Base-by-base conservation (phyloP, 2,113 vertebrate species). In the Solea solea region DNA sequence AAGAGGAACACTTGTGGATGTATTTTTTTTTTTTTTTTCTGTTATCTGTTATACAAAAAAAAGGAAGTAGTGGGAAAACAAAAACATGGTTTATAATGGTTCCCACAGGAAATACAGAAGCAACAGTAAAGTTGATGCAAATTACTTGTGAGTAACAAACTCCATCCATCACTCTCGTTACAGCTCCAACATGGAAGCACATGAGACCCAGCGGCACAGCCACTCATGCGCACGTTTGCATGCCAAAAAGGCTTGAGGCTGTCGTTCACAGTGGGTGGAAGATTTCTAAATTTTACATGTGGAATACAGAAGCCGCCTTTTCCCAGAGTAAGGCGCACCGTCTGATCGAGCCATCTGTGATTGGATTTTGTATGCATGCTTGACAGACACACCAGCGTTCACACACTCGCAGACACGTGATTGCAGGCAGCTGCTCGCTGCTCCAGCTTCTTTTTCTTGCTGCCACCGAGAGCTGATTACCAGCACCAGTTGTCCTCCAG, bases 81-180 rank as follows among this genome's bases (percentile, higher is more conserved):
- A 62, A 64, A 69, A 66, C 2, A 25, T 61, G 16, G 56, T 87
- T 83, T 76, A 72, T 73, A 78, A 65, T 41, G 71, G 71, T 63
- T 88, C 68, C 58, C 61, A 28, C 9, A 49, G 74, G 82, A 83
- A 80, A 61, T 74, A 44, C 76, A 68, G 56, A 76, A 70, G 78
- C 69, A 86, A 86, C 64, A 16, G 66, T 72, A 64, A 86, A 88
- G 72, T 89, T 89, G 84, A 91, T 91, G 88, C 82, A 91, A 88
- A 93, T 89, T 75, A 86, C 76, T 79, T 67, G 78, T 82, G 84
- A 82, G 77, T 80, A 87, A 88, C 86, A 86, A 80, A 76, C 81
- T 81, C 79, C 81, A 91, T 93, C 89, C 88, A 91, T 91, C 87
- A 90, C 54, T 73, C 78, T 79, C 50, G 68, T 89, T 86, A 76